Conservation (phyloP, 2,113 vertebrate species). For the Ochotona curzoniae region DNA sequence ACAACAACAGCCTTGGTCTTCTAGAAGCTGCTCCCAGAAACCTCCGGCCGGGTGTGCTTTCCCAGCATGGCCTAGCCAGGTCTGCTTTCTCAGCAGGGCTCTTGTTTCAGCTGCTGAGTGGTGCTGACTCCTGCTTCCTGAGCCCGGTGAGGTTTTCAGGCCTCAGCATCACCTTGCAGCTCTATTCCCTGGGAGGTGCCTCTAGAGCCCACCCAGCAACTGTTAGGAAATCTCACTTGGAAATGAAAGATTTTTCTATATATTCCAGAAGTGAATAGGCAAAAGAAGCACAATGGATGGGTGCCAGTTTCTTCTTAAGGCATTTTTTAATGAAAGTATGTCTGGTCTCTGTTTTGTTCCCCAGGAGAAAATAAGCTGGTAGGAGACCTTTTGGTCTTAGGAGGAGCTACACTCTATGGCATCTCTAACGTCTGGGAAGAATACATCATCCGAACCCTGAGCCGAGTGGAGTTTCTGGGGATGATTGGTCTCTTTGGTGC, state of each 20-base stretch:
- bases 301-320: background rate
- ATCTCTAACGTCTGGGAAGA: conserved; percentile 97
- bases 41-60: background rate
- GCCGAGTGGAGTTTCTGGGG: conserved; percentile 95
- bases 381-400: conserved; percentile 95
- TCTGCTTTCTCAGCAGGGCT: background rate
- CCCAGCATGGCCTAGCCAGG: background rate
- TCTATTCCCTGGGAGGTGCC: background rate
- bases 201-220: background rate
- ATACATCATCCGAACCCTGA: conserved; percentile 95
- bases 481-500: conserved; percentile 98
- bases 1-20: background rate
- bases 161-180: background rate
- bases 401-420: conserved; percentile 93
- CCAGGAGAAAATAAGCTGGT: conserved; percentile 95
- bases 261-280: background rate
- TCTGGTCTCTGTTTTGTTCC: conserved; percentile 72
- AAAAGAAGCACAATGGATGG: background rate
- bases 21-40: background rate
- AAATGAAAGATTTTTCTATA: conserved; percentile 19
- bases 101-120: background rate
- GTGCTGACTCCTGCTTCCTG: background rate
- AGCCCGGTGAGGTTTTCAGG: background rate
- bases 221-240: background rate
- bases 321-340: conserved; percentile 45